A percentile compares a stretch with the other conserved stretches of the same genome.
Evolutionary conservation across 2,797 vertebrate genomes (phyloP).

Genomic region (Dipus sagitta): DNA sequence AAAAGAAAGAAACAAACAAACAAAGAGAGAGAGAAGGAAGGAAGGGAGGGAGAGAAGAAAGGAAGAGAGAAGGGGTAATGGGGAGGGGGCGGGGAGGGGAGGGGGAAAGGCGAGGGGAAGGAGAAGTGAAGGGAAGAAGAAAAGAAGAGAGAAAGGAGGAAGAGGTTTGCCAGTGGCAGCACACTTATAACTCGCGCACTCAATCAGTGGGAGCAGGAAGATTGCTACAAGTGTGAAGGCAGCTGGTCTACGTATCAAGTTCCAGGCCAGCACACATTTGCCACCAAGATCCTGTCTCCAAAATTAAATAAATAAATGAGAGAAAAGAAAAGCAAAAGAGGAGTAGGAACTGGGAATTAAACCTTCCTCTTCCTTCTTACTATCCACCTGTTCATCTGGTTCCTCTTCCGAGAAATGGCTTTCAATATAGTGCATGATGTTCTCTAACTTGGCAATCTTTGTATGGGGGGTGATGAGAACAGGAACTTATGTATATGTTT

Average conservation of each 20-base stretch:
- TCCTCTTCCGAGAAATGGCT: conserved; percentile 32
- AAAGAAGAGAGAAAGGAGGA: too few species aligned
- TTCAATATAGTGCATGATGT: not conserved
- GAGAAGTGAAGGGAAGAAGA: too few species aligned
- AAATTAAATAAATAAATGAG: too few species aligned
- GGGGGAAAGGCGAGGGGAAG: too few species aligned
- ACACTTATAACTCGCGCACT: not conserved
- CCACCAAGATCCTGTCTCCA: not conserved
- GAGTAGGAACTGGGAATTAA: not conserved
- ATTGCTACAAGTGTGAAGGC: not conserved
- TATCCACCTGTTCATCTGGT: not conserved
- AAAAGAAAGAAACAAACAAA: too few species aligned
- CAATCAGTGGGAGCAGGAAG: not conserved
- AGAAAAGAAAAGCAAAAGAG: not conserved
- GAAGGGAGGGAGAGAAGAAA: too few species aligned
- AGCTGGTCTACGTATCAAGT: not conserved
- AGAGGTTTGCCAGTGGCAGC: not conserved
- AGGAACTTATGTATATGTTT: too few species aligned
- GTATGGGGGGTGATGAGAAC: too few species aligned
- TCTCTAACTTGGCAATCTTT: not conserved
- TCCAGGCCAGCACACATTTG: not conserved
- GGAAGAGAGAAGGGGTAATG: too few species aligned
- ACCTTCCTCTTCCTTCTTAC: conserved; percentile 13
- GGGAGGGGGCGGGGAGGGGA: too few species aligned
- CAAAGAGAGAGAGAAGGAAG: too few species aligned